phyloP scores from a whole-genome alignment of 2,113 vertebrate genomes.

The Pseudorhombus dupliciocellatus region DNA sequence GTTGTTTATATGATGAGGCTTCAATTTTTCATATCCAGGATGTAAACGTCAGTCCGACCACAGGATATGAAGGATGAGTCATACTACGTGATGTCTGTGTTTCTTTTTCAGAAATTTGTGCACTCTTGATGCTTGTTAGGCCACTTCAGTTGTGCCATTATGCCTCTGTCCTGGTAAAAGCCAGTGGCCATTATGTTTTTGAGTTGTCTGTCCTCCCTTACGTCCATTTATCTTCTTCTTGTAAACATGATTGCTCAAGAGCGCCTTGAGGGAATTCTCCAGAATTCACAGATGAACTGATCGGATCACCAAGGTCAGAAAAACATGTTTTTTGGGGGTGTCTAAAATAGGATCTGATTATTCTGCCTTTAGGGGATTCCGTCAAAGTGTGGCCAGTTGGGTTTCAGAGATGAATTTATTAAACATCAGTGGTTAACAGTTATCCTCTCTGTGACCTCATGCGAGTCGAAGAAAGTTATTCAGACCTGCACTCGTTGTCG shows the following conservation, averaged over 20 bases:
- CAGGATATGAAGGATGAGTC: constrained; percentile 48
- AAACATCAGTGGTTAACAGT: too few relatives aligned
- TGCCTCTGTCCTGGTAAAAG: too few relatives aligned
- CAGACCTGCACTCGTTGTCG: too few relatives aligned
- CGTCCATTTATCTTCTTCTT: too few relatives aligned
- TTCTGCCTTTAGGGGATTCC: background rate
- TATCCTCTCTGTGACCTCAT: too few relatives aligned
- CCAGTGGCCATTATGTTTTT: too few relatives aligned
- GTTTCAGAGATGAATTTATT: too few relatives aligned
- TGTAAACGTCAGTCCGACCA: constrained; percentile 53
- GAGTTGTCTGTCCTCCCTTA: too few relatives aligned
- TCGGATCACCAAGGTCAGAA: too few relatives aligned
- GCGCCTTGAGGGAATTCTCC: background rate
- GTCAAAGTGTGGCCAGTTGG: too few relatives aligned
- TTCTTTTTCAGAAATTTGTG: constrained; percentile 35
- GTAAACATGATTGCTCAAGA: too few relatives aligned
- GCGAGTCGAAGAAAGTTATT: too few relatives aligned
- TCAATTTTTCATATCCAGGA: constrained; percentile 39
- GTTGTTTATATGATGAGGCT: constrained; percentile 64
- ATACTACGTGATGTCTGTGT: constrained; percentile 27
- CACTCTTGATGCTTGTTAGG: constrained; percentile 19
- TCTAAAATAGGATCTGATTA: background rate
- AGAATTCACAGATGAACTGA: background rate
- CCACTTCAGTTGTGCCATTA: constrained; percentile 24
- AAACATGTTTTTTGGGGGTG: background rate